A percentile compares a stretch with the other conserved stretches of the same genome.
phyloP scores from a whole-genome alignment of 2,888 invertebrate genomes.

The Acholoe squamosa region DNA sequence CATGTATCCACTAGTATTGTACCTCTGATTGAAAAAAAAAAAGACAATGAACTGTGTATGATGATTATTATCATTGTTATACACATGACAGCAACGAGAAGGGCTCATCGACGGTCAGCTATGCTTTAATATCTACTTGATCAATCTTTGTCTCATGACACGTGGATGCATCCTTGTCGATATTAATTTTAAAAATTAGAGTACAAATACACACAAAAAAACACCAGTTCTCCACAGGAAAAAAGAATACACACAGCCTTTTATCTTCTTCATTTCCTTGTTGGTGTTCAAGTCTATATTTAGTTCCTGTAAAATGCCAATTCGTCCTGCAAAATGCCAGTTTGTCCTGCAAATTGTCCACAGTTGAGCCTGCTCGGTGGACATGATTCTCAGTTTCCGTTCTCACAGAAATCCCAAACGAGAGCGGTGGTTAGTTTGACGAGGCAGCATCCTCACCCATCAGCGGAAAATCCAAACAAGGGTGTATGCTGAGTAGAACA shows the following conservation, averaged over 20 bases:
- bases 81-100: neutral
- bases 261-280: neutral
- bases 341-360: neutral
- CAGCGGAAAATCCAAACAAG: too few relatives aligned
- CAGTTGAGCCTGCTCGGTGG: constrained; percentile 12
- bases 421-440: too few relatives aligned
- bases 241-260: neutral
- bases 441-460: too few relatives aligned
- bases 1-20: neutral
- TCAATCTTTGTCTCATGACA: neutral
- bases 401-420: too few relatives aligned
- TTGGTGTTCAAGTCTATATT: neutral
- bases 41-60: neutral
- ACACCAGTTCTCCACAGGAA: neutral
- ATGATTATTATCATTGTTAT: neutral
- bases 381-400: neutral
- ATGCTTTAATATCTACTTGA: neutral
- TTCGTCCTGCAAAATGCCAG: neutral
- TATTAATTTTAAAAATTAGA: neutral
- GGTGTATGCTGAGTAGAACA: too few relatives aligned
- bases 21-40: neutral
- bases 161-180: neutral
- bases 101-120: neutral
- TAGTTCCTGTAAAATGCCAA: neutral
- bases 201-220: too few relatives aligned